Evolutionary conservation across 2,888 invertebrate species (phyloP).

Genomic region (Lepas anatifera): DNA sequence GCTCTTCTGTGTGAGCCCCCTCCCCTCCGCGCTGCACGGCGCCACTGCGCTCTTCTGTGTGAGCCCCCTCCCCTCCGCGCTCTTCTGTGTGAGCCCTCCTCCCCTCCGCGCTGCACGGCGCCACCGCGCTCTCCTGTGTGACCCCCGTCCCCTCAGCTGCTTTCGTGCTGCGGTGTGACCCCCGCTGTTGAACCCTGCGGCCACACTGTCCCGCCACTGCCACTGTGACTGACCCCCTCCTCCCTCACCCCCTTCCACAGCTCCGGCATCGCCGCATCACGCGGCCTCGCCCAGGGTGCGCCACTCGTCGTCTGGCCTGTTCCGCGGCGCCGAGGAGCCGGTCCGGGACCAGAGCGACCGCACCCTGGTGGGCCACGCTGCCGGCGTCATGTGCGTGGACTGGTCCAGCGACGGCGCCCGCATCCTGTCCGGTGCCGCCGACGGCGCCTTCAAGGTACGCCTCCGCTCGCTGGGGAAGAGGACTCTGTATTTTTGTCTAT

Average conservation of each 20-base stretch:
- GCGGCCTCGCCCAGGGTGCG: constrained; percentile 6
- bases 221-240: neutral
- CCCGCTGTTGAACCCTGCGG: neutral
- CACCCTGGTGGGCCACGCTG: neutral
- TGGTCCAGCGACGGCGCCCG: neutral
- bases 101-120: neutral
- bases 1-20: too few relatives aligned
- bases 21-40: too few relatives aligned
- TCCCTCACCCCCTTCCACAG: neutral
- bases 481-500: too few relatives aligned
- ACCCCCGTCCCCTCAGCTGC: neutral
- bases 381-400: neutral
- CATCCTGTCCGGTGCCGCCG: neutral
- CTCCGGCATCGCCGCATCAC: neutral
- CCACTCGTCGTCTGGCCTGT: neutral
- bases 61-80: too few relatives aligned
- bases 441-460: neutral
- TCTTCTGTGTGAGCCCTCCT: too few relatives aligned
- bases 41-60: too few relatives aligned
- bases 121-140: neutral
- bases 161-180: neutral
- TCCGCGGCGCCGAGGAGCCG: neutral
- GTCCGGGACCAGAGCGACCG: neutral
- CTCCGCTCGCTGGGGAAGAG: too few relatives aligned
- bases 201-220: neutral